Evolutionary conservation across 2,888 invertebrate genomes (phyloP), one percentile per base, ranked within the genome.

Genomic region (Xylota segnis): DNA sequence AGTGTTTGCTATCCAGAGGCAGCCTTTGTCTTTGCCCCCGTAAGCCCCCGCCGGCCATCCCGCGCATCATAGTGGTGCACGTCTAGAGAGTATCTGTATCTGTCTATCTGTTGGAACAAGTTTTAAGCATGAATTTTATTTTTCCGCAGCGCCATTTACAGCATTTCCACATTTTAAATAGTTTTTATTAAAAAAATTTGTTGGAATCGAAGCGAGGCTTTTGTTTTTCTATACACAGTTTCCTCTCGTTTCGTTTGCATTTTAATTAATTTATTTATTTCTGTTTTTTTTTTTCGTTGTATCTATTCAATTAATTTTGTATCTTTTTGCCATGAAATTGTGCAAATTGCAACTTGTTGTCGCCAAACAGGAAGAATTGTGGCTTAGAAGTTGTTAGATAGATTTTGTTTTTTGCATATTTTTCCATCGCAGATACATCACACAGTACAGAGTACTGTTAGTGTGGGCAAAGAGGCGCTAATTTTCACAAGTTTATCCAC

Each of bases 361-460:
- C 58, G 65, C 65, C 47, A 72, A 79, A 65, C 79, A 79, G 79
- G 79, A 79, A 79, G 79, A 78, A 54, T 78, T 70, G 54, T 75
- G 18, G 45, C n/a, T 68, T 56, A 40, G 47, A 56, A 43, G 45
- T 56, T 70, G 34, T 47, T 40, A 29, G 68, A 43, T 40, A 27
- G 9, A 40, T 45, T 43, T 43, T 40, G 43, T 12, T 59, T 40
- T 37, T 37, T 14, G 14, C 54, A 54, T 54, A 29, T 16, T 12
- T 3, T 27, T 5, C 9, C 45, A 47, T 45, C 34, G 23, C 14
- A 58, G 18, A 27, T 47, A 34, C 50, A 12, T 66, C 9, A 18
- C 12, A 16, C 16, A 54, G 9, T 40, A 9, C 23, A 52, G 4
- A 61, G 58, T 45, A 63, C 78, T 63, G 78, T 71, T 78, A 56